Base-by-base conservation (phyloP, 2,113 vertebrate species). In the Hemibagrus wyckioides region DNA sequence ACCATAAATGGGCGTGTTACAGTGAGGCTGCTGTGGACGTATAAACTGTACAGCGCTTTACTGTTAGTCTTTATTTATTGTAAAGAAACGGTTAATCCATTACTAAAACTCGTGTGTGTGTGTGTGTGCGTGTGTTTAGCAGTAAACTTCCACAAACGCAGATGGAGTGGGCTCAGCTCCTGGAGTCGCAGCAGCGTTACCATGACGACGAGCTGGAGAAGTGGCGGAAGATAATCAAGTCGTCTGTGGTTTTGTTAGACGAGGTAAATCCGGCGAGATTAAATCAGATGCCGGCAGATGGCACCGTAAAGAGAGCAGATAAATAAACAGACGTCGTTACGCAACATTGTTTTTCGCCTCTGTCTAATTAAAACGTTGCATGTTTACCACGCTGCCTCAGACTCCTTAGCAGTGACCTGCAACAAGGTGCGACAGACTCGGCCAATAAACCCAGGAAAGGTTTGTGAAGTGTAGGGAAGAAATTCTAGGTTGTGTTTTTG, bases 101-200 rank as follows among this genome's bases (percentile, higher is more conserved):
- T 33, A n/a, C 48, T 30, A 33, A 54, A n/a, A n/a, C n/a, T n/a
- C n/a, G n/a, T n/a, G n/a, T n/a, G 76, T 48, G 80, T 85, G 80
- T 83, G 57, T 86, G 76, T 82, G 61, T 82, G 52, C 73, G 50
- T 73, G n/a, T 67, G 41, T 28, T 82, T 69, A 54, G 41, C 91
- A 94, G 92, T 95, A 99, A 98, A 95, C 96, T 99, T 89, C 98
- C 98, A 85, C 97, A 99, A 89, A 98, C 98, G 0, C 97, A 99
- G 94, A 95, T 97, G 92, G 98, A 99, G 79, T 99, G 98, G 98
- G 97, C 98, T 83, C 97, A 98, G 93, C 91, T 99, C 75, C 92
- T 99, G 92, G 97, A 99, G 88, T 97, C 98, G 0, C 98, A 99
- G 91, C 98, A 99, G 94, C 98, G 97, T 92, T 98, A 96, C 93